These are phyloP conservation scores for Eristalis pertinax DNA, from an alignment of 2,888 invertebrate genomes.

Conservation along the genomic window DNA sequence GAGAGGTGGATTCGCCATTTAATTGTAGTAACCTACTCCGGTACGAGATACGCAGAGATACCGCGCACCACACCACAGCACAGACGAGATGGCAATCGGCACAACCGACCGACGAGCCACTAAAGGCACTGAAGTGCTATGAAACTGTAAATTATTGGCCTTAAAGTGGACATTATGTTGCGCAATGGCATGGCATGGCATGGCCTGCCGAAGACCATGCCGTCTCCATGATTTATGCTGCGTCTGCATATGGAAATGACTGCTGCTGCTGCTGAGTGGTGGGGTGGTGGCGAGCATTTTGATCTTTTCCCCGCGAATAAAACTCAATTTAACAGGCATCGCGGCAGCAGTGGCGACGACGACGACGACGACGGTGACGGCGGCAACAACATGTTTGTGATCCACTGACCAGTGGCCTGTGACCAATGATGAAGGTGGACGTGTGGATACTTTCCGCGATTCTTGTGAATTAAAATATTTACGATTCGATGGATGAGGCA, in stretches of 20 bases:
- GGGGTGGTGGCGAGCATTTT: background rate
- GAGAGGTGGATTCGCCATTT: conserved; percentile 60
- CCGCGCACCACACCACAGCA: background rate
- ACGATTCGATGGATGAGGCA: background rate
- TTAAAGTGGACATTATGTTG: conserved; percentile 67
- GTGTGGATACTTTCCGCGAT: background rate
- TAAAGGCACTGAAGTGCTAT: conserved; percentile 39
- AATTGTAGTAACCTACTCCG: conserved; percentile 67
- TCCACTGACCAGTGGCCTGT: too few species aligned
- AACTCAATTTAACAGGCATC: conserved; percentile 10
- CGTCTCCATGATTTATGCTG: conserved; percentile 61
- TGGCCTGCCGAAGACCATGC: conserved; percentile 31
- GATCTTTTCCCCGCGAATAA: conserved; percentile 7
- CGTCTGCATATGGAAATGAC: conserved; percentile 54
- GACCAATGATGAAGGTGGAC: background rate
- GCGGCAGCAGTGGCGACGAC: background rate
- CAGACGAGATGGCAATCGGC: background rate
- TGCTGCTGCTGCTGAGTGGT: background rate
- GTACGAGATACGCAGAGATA: conserved; percentile 1
- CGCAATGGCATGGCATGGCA: conserved; percentile 40
- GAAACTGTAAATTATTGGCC: conserved; percentile 65
- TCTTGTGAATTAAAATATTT: conserved; percentile 18
- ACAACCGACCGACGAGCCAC: background rate
- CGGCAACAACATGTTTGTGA: background rate
- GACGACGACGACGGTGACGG: too few species aligned